A percentile compares a stretch with the other conserved stretches of the same genome.
phyloP scores from a whole-genome alignment of 2,888 invertebrate genomes.

The Nycteola revayana region DNA sequence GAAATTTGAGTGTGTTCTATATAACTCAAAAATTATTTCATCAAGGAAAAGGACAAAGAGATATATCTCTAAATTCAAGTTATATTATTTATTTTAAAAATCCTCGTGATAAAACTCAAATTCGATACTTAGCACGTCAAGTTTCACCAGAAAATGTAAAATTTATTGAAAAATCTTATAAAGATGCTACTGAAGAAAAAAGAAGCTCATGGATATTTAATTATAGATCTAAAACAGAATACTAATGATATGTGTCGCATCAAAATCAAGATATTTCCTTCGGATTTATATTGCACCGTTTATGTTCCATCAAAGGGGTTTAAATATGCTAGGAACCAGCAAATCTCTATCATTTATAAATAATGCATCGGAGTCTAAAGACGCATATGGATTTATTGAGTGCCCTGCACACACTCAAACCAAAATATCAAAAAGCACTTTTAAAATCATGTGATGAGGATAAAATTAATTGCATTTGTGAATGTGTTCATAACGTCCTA shows the following conservation, averaged over 20 bases:
- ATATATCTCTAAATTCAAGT: conserved; percentile 26
- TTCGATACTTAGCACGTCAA: conserved; percentile 27
- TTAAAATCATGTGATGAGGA: conserved; percentile 24
- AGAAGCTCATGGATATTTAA: conserved; percentile 31
- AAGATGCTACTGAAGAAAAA: conserved; percentile 25
- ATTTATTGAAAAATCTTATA: conserved; percentile 32
- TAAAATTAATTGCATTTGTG: conserved; percentile 32
- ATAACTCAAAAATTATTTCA: conserved; percentile 35
- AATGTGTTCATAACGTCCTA: conserved; percentile 22
- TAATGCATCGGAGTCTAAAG: conserved; percentile 18
- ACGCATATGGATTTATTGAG: conserved; percentile 22
- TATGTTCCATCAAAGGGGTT: conserved; percentile 8
- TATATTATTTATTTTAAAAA: conserved; percentile 16
- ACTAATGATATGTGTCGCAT: conserved; percentile 23
- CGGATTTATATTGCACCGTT: conserved; percentile 4
- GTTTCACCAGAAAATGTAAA: conserved; percentile 29
- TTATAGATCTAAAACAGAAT: conserved; percentile 32
- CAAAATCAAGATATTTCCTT: conserved; percentile 24
- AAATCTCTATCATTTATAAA: conserved; percentile 20
- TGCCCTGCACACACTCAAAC: conserved; percentile 18
- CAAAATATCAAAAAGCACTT: conserved; percentile 20
- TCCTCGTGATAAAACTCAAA: conserved; percentile 31
- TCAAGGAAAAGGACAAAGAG: conserved; percentile 29
- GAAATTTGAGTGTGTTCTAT: conserved; percentile 36
- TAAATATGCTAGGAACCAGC: conserved; percentile 25